Evolutionary conservation across 1,140 invertebrate genomes (phyloP).

Genomic region (Pemphigus obesinymphae): DNA sequence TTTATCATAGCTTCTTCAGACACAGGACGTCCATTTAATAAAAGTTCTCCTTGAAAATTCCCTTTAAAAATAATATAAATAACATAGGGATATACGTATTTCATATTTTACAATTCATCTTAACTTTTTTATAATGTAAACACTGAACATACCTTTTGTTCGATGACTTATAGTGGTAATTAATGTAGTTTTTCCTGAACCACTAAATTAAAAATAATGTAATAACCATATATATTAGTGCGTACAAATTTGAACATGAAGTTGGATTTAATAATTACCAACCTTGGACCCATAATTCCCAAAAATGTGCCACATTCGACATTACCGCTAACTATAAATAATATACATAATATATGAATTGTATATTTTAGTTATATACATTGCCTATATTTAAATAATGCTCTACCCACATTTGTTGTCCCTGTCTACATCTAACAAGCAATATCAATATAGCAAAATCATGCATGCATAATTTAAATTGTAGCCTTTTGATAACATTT

Average conservation of each 20-base stretch:
- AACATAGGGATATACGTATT: no score
- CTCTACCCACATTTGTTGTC: no score
- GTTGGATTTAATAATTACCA: slow-evolving; percentile 43
- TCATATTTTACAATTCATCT: no score
- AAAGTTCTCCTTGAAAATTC: slow-evolving; percentile 60
- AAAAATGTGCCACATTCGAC: slow-evolving; percentile 51
- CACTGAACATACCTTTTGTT: slow-evolving; percentile 59
- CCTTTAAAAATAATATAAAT: slow-evolving; percentile 46
- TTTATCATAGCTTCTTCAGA: slow-evolving; percentile 59
- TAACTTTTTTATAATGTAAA: no score
- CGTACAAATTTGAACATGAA: slow-evolving; percentile 11
- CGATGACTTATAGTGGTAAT: slow-evolving; percentile 65
- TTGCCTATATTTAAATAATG: no score
- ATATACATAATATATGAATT: no score
- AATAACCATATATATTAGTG: not conserved
- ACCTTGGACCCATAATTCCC: slow-evolving; percentile 54
- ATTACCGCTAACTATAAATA: slow-evolving; percentile 51
- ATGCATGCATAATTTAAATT: no score
- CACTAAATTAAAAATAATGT: slow-evolving; percentile 52
- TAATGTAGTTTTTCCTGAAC: slow-evolving; percentile 67
- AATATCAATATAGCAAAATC: no score
- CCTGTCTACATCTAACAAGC: no score
- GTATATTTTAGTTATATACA: no score
- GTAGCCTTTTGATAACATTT: no score
- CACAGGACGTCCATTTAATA: slow-evolving; percentile 62